Evolutionary conservation across 2,888 invertebrate species (phyloP), one percentile per base, ranked within the genome.

Genomic region (Amblyjoppa fuscipennis): DNA sequence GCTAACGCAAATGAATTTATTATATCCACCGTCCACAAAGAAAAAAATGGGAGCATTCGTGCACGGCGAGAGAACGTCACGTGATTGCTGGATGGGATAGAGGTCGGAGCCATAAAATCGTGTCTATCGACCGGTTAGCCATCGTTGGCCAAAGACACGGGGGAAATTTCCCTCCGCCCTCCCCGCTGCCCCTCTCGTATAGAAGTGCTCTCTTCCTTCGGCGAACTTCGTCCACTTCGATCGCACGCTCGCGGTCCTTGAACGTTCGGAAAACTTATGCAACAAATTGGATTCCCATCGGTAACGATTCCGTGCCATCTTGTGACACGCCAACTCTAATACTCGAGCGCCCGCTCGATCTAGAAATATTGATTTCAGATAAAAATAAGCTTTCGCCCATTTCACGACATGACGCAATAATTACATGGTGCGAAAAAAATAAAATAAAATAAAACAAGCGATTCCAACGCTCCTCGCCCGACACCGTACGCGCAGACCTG

Each of bases 121-220:
- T 56, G 51, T 41, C 73, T 84, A 84, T 84, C 84, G 77, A 73
- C 66, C 84, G 80, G 76, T 69, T 64, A 66, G 71, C 71, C 68
- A 70, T 68, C 83, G 76, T 49, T 61, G 64, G 41, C 75, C 59
- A 51, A 73, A 84, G 76, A 74, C 41, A 69, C 84, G 73, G 77
- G 59, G 59, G 71, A 84, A 80, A 84, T 66, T 76, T 84, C 28
- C 41, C 11, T 41, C 41, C 41, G 0, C 41, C 0, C 71, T 16
- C 51, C 25, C 45, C 51, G 11, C 45, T 45, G 3, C 3, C 16
- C 41, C 71, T 38, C 41, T 25, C 11, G 64, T 41, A 56, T 49
- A 16, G 20, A 20, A 20, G 16, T 34, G 34, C 64, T 61, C 73
- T 69, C 51, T 31, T 49, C 61, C 78, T 38, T 56, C 56, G 34